Base-by-base conservation (phyloP, 2,888 invertebrate species). In the Mythimna pallens region DNA sequence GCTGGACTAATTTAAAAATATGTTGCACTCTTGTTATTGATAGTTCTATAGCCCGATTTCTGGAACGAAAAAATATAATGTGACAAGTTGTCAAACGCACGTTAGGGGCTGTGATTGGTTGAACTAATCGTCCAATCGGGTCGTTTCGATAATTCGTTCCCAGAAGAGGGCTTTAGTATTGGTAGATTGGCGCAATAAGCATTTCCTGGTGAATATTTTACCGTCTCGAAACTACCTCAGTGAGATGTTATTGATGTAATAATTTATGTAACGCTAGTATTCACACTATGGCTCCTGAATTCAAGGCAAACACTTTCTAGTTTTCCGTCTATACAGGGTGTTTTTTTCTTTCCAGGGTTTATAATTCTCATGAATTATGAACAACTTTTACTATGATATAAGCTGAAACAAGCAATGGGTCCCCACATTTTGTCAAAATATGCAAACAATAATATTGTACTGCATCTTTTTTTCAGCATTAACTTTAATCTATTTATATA, bases 171-270 rank as follows among this genome's bases (percentile, higher is more conserved):
- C 54, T 59, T 62, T 64, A 74, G 50, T 64, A 57, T 50, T 65
- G 57, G 64, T 75, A 58, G 68, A 43, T 57, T 30, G 63, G 71
- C 52, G 55, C 57, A 58, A 69, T 76, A 47, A 55, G 59, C 71
- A 52, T 57, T 7, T 59, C 30, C 52, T 52, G 52, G 67, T 75
- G 25, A 57, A 73, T 71, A 68, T 50, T 43, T 58, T 61, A 64
- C 69, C 57, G 64, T 72, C 57, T 67, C 4, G 40, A 70, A 64
- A 81, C 57, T 81, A 80, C 80, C 80, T 80, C 83, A 78, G 70
- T 69, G 67, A 34, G 66, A 47, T 80, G 78, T 81, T 70, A 65
- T 75, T 70, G 59, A 70, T 75, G 62, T 70, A 62, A 83, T 79
- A 14, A 62, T 73, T 79, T 79, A 25, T 66, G 54, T 78, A 73